Evolutionary conservation across 2,888 invertebrate genomes (phyloP), one percentile per base, ranked within the genome.

Genomic region (Cheilosia vulpina): DNA sequence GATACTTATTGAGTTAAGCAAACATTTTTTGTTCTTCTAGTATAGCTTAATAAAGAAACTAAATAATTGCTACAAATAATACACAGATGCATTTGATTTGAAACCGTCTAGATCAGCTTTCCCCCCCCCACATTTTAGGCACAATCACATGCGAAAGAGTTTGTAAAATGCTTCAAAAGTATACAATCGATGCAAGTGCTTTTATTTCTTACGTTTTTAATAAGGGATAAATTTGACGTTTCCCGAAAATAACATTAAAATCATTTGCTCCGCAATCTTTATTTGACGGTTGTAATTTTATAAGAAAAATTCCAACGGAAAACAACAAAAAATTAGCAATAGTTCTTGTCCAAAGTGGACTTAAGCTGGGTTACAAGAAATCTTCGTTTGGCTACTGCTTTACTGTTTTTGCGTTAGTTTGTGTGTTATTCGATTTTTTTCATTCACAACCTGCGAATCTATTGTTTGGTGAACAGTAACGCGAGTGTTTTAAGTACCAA

Each of bases 1-100:
- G 75, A 75, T 62, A 55, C 15, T 75, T 84, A 75, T 84, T 79
- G 73, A 71, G 69, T 71, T 75, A 84, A 76, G 80, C 84, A 80
- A 84, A 75, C 11, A 15, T 71, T 53, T 76, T 75, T 76, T 75
- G 7, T 34, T 19, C 45, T 19, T 43, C 21, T 50, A 41, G 31
- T 38, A 2, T 9, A 41, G 75, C 57, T 76, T 38, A 65, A 21
- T 15, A 69, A 69, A 63, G 24, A 24, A 69, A 53, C 34, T 17
- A 57, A 69, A 50, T 52, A 31, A 53, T 65, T 65, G 38, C 9
- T 45, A 38, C 17, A 73, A 58, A 65, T 13, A 34, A 47, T 13
- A 38, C 38, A 38, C 19, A 68, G 41, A 76, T 73, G 34, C 34
- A 62, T 75, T 62, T 66, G 34, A 60, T 52, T 50, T 82, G 82